Percentiles rank a stretch among this genome's conserved stretches.
Evolutionary conservation across 2,888 invertebrate genomes (phyloP).

Genomic region (Drosophila testacea): DNA sequence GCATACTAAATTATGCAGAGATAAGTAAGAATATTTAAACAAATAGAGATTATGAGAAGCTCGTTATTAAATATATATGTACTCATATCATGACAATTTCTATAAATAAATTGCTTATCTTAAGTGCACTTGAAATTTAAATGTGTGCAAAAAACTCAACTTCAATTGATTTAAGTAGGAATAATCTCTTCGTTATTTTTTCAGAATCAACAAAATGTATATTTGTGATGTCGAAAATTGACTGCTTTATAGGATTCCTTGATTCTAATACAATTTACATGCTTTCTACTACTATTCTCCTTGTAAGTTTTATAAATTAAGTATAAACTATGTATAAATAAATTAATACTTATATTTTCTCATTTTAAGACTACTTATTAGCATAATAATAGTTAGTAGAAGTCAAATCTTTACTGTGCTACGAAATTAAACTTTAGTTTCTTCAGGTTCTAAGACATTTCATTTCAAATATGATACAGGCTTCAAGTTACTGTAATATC

Average conservation of each 20-base stretch:
- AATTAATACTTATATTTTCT: too few species aligned
- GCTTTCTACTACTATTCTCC: too few species aligned
- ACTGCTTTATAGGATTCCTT: too few species aligned
- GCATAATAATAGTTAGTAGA: too few species aligned
- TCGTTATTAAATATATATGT: constrained; percentile 1
- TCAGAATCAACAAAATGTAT: too few species aligned
- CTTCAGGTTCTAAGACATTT: neutral
- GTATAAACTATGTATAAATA: too few species aligned
- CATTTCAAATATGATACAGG: neutral
- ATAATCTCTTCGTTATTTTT: neutral
- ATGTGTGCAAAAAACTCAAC: neutral
- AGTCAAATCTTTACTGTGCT: too few species aligned
- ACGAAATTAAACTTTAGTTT: too few species aligned
- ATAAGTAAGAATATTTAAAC: constrained; percentile 6
- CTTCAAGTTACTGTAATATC: neutral
- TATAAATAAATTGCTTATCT: constrained; percentile 13
- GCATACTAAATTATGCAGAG: neutral
- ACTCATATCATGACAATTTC: neutral
- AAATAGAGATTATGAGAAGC: constrained; percentile 1
- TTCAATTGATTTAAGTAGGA: neutral
- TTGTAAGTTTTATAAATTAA: too few species aligned
- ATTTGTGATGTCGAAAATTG: too few species aligned
- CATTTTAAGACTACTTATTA: too few species aligned
- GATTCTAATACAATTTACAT: too few species aligned
- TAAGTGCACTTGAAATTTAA: neutral